These are phyloP conservation scores for Cantharis rufa DNA, from an alignment of 2,888 invertebrate species.

Conservation along the genomic window DNA sequence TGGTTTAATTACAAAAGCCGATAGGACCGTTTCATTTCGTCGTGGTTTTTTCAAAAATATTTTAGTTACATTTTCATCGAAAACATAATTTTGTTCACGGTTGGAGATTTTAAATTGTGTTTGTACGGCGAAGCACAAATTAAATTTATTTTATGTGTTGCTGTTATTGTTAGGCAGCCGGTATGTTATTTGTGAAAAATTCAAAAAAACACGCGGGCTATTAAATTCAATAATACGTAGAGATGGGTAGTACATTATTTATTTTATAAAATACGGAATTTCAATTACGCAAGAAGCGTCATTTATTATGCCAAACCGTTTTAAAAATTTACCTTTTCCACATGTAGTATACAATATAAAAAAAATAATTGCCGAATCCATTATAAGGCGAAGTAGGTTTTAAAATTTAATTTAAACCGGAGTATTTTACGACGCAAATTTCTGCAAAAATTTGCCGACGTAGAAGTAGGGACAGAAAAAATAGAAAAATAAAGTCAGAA, in stretches of 20 bases:
- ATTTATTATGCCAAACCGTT: neutral
- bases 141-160: neutral
- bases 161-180: neutral
- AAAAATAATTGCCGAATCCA: neutral
- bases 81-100: neutral
- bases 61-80: neutral
- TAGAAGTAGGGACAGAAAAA: neutral
- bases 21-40: too few relatives aligned
- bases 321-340: neutral
- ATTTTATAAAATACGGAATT: neutral
- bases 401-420: neutral
- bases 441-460: neutral
- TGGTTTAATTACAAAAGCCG: neutral
- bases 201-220: neutral
- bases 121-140: neutral
- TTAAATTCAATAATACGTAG: neutral
- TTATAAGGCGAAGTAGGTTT: neutral
- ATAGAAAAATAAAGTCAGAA: too few relatives aligned
- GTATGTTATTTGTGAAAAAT: neutral
- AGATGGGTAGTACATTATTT: neutral
- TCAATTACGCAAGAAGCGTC: neutral
- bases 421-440: neutral
- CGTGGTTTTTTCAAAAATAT: neutral
- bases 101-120: neutral
- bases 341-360: neutral